A percentile compares a stretch with the other conserved stretches of the same genome.
Conservation (phyloP, 2,888 invertebrate genomes). For the Lasioglossum villosulum region DNA sequence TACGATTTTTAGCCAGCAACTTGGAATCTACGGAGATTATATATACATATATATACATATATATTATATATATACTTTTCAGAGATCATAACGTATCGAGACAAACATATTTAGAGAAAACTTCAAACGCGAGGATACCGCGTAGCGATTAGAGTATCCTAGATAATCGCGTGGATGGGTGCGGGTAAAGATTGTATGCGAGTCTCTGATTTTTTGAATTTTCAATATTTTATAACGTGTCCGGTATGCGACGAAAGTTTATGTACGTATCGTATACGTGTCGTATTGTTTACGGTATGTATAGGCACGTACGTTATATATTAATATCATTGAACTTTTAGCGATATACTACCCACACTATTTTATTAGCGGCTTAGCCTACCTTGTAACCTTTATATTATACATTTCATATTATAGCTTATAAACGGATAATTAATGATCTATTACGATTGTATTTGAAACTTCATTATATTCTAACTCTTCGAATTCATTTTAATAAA, state of each 20-base stretch:
- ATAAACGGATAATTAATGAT: conserved; percentile 73
- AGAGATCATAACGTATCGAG: conserved; percentile 37
- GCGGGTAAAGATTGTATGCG: conserved; percentile 68
- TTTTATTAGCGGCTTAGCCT: conserved; percentile 74
- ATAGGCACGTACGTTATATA: conserved; percentile 5
- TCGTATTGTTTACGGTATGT: not conserved
- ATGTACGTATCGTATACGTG: conserved; percentile 2
- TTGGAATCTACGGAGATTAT: conserved; percentile 18
- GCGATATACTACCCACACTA: conserved; percentile 67
- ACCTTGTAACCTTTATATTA: conserved; percentile 79
- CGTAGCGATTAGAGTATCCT: conserved; percentile 48
- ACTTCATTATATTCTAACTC: conserved; percentile 77
- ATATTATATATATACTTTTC: conserved; percentile 6
- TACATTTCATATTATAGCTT: conserved; percentile 80
- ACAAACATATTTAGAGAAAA: conserved; percentile 28
- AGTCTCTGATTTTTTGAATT: conserved; percentile 72
- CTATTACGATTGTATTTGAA: conserved; percentile 73
- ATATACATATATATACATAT: not conserved
- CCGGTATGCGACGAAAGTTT: conserved; percentile 59
- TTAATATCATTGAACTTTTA: conserved; percentile 64
- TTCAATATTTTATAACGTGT: conserved; percentile 75
- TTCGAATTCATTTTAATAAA: conserved; percentile 82
- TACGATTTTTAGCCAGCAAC: conserved; percentile 43
- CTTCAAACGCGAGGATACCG: conserved; percentile 22
- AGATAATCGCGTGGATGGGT: conserved; percentile 63